Evolutionary conservation across 2,797 vertebrate genomes (phyloP), one percentile per base, ranked within the genome.

Genomic region (Pygocentrus nattereri): DNA sequence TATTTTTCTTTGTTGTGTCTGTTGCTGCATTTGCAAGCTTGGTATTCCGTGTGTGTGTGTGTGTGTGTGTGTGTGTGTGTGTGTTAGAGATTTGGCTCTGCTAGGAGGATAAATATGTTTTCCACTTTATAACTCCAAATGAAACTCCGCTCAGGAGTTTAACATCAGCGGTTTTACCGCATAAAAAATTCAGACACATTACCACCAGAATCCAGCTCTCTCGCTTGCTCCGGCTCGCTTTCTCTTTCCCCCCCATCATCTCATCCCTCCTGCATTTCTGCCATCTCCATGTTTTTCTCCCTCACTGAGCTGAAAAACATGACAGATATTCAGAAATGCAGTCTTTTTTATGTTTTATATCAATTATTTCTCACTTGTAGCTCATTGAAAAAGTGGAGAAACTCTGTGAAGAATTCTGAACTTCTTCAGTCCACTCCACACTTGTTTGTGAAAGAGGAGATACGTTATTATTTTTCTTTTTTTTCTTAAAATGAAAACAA

Each of bases 11-110:
- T n/a, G 52, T 44, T 47, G 65, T 25, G n/a, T 30, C 67, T 49
- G 65, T n/a, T 81, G 78, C 84, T 84, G 81, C 76, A 75, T 79
- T 78, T 84, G 79, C 56, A 67, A 12, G 34, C 13, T 23, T 23
- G 25, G 11, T 61, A 61, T 61, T 30, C 2, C 11, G 0, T 27
- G 59, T 62, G 27, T 30, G 59, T 18, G 59, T 72, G 21, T 69
- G 62, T 56, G 16, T 25, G 27, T 31, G n/a, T 56, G 50, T 25
- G 34, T 54, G 68, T 73, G 44, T 30, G 38, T 50, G 50, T 47
- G 34, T 67, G 50, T 38, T 38, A 12, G 69, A 58, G 27, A 11
- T 15, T 59, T 18, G 0, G 5, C 27, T 56, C 64, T 41, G 12
- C 65, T 59, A 16, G 21, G 21, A 71, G 19, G n/a, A 47, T 61